Base-by-base conservation (phyloP, 2,888 invertebrate species). In the Drosophila kanekoi region DNA sequence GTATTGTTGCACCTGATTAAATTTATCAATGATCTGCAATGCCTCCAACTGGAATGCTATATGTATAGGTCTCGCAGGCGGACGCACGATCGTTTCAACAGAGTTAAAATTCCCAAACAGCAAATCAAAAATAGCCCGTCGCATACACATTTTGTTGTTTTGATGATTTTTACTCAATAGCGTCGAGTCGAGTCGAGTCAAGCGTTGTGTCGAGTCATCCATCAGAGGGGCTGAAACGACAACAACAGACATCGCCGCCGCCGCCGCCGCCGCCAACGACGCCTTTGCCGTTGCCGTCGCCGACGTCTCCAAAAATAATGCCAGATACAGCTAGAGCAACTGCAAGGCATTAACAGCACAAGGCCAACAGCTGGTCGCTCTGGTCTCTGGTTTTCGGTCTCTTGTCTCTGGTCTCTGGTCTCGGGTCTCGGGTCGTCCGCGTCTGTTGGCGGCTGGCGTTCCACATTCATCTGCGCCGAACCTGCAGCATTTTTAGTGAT, bases 401-500 rank as follows among this genome's bases (percentile, higher is more conserved):
- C 40, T 33, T 13, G 60, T 75, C 54, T 72, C 56, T 40, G 38
- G 38, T 63, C 52, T 72, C 57, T 63, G 43, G 48, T 45, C 54
- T 72, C 51, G 59, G 43, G 48, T 45, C 54, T 72, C 51, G 59
- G 56, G 57, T 71, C 64, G 66, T 68, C 52, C 57, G 56, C 65
- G 61, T 61, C 61, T 71, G 60, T 56, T 64, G 58, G 57, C 57
- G 45, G 65, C 64, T 69, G 71, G 57, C 75, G 78, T 81, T 81
- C 79, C 79, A 79, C 68, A 79, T 79, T 79, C 81, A 79, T 72
- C 68, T 75, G 68, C 54, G 67, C 57, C 72, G 68, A 82, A 71
- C 81, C 77, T 75, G 79, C 79, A 77, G 63, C 63, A 71, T 82
- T 77, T 86, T 64, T 80, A 80, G 75, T 88, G 83, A 83, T 88